A percentile compares a stretch with the other conserved stretches of the same genome.
These are phyloP conservation scores for Phytoseiulus persimilis DNA, from an alignment of 2,888 invertebrate genomes.

Conservation along the genomic window DNA sequence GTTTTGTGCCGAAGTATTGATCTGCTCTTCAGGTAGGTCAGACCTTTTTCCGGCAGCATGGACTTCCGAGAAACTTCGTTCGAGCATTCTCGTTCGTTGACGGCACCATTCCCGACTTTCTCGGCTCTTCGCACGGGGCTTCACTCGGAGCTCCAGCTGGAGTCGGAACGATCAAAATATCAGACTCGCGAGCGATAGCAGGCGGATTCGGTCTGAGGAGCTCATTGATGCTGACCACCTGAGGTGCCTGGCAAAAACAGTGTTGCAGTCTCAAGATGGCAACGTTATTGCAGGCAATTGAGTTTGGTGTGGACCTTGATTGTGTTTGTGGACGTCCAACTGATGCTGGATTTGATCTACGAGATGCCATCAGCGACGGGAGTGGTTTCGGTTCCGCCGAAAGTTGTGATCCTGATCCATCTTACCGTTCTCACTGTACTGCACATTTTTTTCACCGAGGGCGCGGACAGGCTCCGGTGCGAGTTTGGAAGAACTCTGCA, in stretches of 20 bases:
- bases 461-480: constrained; percentile 1
- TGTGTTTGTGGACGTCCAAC: constrained; percentile 11
- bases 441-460: constrained; percentile 12
- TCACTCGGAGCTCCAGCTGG: no score
- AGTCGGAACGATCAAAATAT: no score
- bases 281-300: neutral
- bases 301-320: neutral
- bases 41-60: neutral
- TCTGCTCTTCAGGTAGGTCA: neutral
- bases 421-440: neutral
- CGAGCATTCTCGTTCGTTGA: no score
- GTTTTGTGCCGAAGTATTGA: neutral
- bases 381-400: neutral
- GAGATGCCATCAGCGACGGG: neutral
- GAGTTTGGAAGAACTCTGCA: constrained; percentile 7
- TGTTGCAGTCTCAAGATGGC: neutral
- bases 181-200: no score
- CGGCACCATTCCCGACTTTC: no score
- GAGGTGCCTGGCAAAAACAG: neutral
- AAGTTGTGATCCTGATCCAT: neutral
- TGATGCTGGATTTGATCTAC: neutral
- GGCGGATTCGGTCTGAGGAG: no score
- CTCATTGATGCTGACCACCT: neutral
- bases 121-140: no score
- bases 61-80: no score